Evolutionary conservation across 2,113 vertebrate genomes (phyloP).

Genomic region (Nothobranchius furzeri): DNA sequence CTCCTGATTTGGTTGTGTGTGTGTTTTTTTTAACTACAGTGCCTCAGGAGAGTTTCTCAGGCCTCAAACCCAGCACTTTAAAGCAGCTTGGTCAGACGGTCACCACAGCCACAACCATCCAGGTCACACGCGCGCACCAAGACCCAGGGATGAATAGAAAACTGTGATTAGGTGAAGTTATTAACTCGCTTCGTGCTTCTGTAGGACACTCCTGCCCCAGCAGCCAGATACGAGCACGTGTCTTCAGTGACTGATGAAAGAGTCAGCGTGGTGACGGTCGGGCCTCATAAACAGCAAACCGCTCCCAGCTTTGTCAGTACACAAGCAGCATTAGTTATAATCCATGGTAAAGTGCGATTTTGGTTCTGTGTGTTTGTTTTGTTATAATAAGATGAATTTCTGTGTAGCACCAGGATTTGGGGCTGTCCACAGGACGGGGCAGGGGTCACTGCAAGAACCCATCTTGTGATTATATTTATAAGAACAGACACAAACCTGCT

Average conservation of each 20-base stretch:
- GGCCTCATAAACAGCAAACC: constrained; percentile 72
- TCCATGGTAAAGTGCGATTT: background rate
- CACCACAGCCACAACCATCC: constrained; percentile 34
- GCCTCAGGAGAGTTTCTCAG: constrained; percentile 77
- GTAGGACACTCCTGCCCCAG: constrained; percentile 41
- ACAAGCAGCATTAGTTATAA: background rate
- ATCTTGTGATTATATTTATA: constrained; percentile 91
- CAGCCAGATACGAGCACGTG: constrained; percentile 55
- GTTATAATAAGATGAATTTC: background rate
- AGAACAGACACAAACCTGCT: constrained; percentile 94
- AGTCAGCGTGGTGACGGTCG: constrained; percentile 72
- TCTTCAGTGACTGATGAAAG: constrained; percentile 65
- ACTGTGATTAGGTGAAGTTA: background rate
- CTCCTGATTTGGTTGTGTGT: constrained; percentile 38
- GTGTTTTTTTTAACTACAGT: constrained; percentile 76
- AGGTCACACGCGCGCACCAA: constrained; percentile 50
- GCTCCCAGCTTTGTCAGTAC: constrained; percentile 72
- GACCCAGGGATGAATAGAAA: background rate
- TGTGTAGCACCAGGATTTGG: constrained; percentile 84
- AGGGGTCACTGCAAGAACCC: constrained; percentile 95
- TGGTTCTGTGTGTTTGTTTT: background rate
- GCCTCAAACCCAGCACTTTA: constrained; percentile 88
- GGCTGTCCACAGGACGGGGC: constrained; percentile 92
- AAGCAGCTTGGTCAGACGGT: constrained; percentile 74
- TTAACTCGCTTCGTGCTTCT: background rate